phyloP scores from a whole-genome alignment of 2,113 vertebrate genomes.

The Phasianus colchicus region DNA sequence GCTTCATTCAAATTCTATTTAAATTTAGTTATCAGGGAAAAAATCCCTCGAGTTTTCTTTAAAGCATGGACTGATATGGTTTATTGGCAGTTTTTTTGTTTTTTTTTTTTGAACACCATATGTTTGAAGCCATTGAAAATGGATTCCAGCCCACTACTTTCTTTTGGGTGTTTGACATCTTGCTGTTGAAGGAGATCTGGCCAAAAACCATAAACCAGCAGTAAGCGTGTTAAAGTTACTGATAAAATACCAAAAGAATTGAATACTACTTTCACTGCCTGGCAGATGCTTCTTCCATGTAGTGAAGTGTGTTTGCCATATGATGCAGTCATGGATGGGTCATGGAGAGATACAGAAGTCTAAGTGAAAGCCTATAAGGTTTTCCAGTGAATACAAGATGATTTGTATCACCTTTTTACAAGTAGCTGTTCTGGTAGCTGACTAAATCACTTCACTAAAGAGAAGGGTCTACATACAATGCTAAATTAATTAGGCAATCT shows the following conservation, averaged over 20 bases:
- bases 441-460: not conserved
- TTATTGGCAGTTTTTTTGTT: not conserved
- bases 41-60: not conserved
- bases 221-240: not conserved
- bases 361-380: not conserved
- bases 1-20: not conserved
- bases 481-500: not conserved
- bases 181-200: not conserved
- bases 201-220: not conserved
- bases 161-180: not conserved
- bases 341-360: not conserved
- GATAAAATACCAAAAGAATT: not conserved
- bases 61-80: not conserved
- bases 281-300: not conserved
- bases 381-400: not conserved
- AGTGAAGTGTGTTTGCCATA: not conserved
- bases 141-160: too few relatives aligned
- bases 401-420: accelerated
- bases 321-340: not conserved
- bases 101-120: too few relatives aligned
- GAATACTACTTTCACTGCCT: not conserved
- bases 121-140: not conserved
- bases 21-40: not conserved
- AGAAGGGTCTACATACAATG: not conserved
- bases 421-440: not conserved